A percentile compares a stretch with the other conserved stretches of the same genome.
Conservation (phyloP, 2,113 vertebrate genomes). For the Oxyruncus cristatus region DNA sequence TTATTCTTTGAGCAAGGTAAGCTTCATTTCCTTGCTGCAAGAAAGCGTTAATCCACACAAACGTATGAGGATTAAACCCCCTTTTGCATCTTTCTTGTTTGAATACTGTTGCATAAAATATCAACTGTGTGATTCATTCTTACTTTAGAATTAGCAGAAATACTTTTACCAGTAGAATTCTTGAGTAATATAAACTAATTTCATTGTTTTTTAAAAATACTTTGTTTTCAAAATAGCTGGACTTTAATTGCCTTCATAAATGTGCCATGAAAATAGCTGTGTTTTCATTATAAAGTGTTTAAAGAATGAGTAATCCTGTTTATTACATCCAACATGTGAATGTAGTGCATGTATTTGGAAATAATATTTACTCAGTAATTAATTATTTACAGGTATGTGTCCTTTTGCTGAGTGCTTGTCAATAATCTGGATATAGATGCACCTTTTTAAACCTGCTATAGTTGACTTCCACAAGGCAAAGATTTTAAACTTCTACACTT, state of each 20-base stretch:
- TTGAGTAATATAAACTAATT: not conserved
- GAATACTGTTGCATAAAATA: not conserved
- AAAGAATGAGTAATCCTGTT: not conserved
- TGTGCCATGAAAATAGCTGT: not conserved
- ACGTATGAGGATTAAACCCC: not conserved
- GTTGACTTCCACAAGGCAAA: not conserved
- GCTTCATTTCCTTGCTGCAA: not conserved
- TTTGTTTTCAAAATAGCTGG: not conserved
- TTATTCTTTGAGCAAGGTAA: not conserved
- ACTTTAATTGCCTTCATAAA: not conserved
- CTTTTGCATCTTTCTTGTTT: not conserved
- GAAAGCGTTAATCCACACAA: not conserved
- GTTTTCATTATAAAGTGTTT: not conserved
- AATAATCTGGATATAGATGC: not conserved
- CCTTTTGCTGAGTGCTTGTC: not conserved
- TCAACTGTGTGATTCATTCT: not conserved
- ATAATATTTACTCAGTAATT: not conserved
- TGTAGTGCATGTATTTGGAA: not conserved
- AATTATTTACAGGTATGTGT: slow-evolving; percentile 25
- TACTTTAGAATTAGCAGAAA: not conserved
- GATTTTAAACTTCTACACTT: not conserved
- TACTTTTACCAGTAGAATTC: not conserved
- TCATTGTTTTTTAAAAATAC: not conserved
- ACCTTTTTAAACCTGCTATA: not conserved
- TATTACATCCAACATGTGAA: not conserved